Evolutionary conservation across 2,888 invertebrate species (phyloP), one percentile per base, ranked within the genome.

Genomic region (Venustoraphidia nigricollis): DNA sequence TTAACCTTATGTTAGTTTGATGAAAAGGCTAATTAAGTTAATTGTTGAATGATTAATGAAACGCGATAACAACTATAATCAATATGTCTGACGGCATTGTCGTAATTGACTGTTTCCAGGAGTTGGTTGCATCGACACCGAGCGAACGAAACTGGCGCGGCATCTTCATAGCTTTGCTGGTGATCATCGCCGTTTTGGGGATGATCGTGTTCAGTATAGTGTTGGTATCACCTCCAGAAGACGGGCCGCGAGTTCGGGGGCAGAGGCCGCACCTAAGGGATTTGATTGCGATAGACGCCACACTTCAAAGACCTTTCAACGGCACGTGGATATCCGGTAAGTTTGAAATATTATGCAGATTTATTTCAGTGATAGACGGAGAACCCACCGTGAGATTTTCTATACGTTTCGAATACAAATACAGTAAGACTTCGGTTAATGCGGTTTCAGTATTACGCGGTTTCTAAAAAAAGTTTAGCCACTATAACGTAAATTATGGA

Each of bases 71-170:
- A 27, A 6, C 27, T 27, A 27, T 27, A 27, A 27, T 27, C 27
- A 27, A 27, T 27, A 27, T 27, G 27, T 27, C 27, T 27, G 6
- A 27, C 27, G 27, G 27, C 3, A 27, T 27, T 27, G 27, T 27
- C 6, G 27, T 27, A 27, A 27, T 27, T 35, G 5, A 10, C 34
- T 46, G 8, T 53, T 72, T 70, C 5, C 76, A 94, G 93, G 93
- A 94, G 67, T 67, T 94, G 66, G 92, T 90, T 57, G 87, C 87
- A 39, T 78, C 84, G 45, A 84, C 88, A 10, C 88, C 90, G 4
- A 86, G 81, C 53, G 82, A 92, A 65, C 75, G 92, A 53, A 94
- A 95, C 73, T 95, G 94, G 93, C 80, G 89, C 41, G 94, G 94
- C 13, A 93, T 95, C 59, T 82, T 87, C 57, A 94, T 93, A 56